Evolutionary conservation across 35 echinoderm and acorn worm genomes (phyloP).

Genomic region (Stichopus chloronotus): DNA sequence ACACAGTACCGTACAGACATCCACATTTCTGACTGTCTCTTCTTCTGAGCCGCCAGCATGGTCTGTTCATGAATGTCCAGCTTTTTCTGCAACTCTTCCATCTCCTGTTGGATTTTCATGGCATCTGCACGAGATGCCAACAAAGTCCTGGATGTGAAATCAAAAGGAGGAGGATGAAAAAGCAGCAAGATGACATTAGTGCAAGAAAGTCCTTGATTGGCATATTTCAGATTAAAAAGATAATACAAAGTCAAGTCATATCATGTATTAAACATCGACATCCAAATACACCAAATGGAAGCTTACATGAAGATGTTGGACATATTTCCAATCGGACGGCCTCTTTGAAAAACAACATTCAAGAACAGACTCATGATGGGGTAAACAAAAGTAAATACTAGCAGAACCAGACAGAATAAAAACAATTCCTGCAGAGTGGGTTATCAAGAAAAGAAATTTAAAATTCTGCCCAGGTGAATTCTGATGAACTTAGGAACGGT

Average conservation of each 20-base stretch:
- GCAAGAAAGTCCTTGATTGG: neutral
- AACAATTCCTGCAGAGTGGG: no score
- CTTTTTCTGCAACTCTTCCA: constrained; percentile 7
- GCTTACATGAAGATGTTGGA: neutral
- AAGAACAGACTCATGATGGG: no score
- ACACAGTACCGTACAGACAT: neutral
- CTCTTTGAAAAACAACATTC: neutral
- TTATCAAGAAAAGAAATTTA: no score
- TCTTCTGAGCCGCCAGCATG: constrained; percentile 31
- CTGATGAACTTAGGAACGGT: no score
- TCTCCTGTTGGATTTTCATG: constrained; percentile 6
- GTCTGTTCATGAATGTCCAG: neutral
- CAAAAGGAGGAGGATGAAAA: no score
- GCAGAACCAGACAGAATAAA: no score
- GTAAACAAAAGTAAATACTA: no score
- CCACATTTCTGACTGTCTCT: constrained; percentile 17
- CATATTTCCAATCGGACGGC: neutral
- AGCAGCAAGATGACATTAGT: neutral
- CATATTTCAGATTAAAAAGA: neutral
- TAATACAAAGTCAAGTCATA: neutral
- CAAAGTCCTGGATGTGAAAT: neutral
- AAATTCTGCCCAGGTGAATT: no score
- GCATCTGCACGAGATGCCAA: neutral
- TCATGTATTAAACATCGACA: neutral
- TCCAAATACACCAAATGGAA: neutral